phyloP scores from a whole-genome alignment of 2,888 invertebrate species.

The Salpingus planirostris region DNA sequence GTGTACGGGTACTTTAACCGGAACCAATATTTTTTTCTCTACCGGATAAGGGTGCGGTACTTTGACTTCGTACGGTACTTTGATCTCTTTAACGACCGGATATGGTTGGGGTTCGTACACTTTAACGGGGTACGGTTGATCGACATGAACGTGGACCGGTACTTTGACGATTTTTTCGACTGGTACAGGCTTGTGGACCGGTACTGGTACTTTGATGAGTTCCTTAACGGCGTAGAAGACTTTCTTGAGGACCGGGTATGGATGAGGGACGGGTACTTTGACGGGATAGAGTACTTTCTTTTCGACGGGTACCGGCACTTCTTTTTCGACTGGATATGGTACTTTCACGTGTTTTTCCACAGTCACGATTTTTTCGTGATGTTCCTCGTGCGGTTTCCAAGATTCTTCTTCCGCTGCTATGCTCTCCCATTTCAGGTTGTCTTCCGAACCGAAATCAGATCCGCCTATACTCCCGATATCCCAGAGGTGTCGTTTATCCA shows the following conservation, averaged over 20 bases:
- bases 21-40: constrained; percentile 53
- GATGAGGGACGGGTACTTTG: constrained; percentile 47
- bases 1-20: constrained; percentile 57
- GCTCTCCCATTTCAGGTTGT: too few species aligned
- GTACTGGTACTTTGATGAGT: constrained; percentile 51
- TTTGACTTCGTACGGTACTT: constrained; percentile 56
- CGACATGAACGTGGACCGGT: constrained; percentile 62
- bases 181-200: constrained; percentile 50
- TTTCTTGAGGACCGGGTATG: constrained; percentile 12
- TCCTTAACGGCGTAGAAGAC: constrained; percentile 9
- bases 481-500: constrained; percentile 7
- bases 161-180: constrained; percentile 65
- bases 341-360: constrained; percentile 62
- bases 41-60: constrained; percentile 61
- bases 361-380: constrained; percentile 24
- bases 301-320: constrained; percentile 56
- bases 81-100: constrained; percentile 59
- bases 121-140: constrained; percentile 64
- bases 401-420: constrained; percentile 1
- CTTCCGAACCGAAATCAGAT: too few species aligned
- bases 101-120: constrained; percentile 64
- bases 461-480: neutral
- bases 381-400: constrained; percentile 1
- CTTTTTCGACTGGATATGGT: constrained; percentile 56
- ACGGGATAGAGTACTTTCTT: constrained; percentile 53